These are phyloP conservation scores for Pholis gunnellus DNA, from an alignment of 2,113 vertebrate genomes.

Conservation along the genomic window DNA sequence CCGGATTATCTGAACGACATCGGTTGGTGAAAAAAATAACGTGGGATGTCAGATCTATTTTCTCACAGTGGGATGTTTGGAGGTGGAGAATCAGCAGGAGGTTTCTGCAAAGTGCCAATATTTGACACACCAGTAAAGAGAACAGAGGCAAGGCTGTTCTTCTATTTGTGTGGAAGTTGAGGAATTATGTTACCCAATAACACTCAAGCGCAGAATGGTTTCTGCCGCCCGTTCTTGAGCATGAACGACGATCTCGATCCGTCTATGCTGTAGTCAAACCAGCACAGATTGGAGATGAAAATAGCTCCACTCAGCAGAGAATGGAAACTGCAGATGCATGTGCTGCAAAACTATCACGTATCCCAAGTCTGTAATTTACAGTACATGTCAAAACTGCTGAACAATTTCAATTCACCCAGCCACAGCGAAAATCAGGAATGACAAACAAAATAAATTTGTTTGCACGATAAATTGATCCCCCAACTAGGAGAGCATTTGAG, in stretches of 20 bases:
- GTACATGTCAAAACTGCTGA: conserved; percentile 12
- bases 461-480: conserved; percentile 49
- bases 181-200: conserved; percentile 22
- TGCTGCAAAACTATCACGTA: conserved; percentile 15
- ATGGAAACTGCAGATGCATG: conserved; percentile 10
- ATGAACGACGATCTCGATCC: not conserved
- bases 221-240: not conserved
- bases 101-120: conserved; percentile 9
- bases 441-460: conserved; percentile 22
- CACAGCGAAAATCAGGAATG: not conserved
- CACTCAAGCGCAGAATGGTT: not conserved
- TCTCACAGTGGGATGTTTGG: conserved; percentile 24
- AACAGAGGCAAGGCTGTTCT: not conserved
- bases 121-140: conserved; percentile 7
- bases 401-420: conserved; percentile 2
- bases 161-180: conserved; percentile 9
- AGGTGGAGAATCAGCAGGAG: conserved; percentile 14
- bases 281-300: conserved; percentile 9
- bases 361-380: conserved; percentile 21
- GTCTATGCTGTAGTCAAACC: conserved; percentile 2
- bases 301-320: conserved; percentile 12
- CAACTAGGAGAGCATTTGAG: conserved; percentile 17
- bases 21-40: conserved; percentile 18
- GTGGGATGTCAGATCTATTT: conserved; percentile 3
- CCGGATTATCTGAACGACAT: conserved; percentile 32